phyloP scores from a whole-genome alignment of 2,113 vertebrate genomes.

The Raja brachyura region DNA sequence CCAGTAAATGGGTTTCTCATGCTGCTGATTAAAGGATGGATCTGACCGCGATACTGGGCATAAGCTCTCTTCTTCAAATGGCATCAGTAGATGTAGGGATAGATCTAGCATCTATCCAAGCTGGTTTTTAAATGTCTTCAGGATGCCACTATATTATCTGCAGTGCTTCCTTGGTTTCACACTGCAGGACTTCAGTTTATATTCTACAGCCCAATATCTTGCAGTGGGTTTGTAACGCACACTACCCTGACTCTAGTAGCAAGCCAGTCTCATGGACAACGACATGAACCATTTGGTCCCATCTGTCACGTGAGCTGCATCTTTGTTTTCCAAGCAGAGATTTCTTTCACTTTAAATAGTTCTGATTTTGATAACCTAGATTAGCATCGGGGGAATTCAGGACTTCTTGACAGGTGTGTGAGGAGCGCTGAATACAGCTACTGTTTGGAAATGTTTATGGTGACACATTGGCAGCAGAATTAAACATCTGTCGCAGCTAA shows the following conservation, averaged over 20 bases:
- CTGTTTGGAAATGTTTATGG: not conserved
- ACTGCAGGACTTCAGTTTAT: not conserved
- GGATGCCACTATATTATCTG: not conserved
- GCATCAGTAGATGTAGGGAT: not conserved
- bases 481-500: conserved; percentile 1
- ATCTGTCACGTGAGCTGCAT: not conserved
- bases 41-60: not conserved
- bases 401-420: not conserved
- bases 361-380: not conserved
- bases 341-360: not conserved
- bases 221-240: not conserved
- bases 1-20: not conserved
- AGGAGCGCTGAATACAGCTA: not conserved
- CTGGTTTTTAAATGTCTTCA: not conserved
- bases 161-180: not conserved
- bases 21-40: not conserved
- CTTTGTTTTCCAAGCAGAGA: not conserved
- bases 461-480: not conserved
- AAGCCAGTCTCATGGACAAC: not conserved
- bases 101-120: not conserved
- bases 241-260: not conserved
- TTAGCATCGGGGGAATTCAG: not conserved
- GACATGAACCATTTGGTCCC: not conserved
- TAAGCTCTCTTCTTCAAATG: not conserved
- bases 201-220: not conserved